Percentiles rank a stretch among this genome's conserved stretches.
Evolutionary conservation across 2,888 invertebrate genomes (phyloP).

Genomic region (Eucera pruinosa): DNA sequence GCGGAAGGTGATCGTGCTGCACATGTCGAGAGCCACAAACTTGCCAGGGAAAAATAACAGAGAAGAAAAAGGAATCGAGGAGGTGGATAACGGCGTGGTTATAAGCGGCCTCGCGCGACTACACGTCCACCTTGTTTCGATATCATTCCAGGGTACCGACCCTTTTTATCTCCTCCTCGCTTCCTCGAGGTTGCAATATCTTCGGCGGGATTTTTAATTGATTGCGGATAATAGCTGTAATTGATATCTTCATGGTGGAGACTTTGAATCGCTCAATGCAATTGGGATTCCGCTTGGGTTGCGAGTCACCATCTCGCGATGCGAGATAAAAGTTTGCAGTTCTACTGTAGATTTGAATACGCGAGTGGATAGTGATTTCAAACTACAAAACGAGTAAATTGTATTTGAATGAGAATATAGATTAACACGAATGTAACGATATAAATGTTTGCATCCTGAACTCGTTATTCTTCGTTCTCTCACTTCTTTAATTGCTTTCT

Average conservation of each 20-base stretch:
- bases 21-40: constrained; percentile 68
- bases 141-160: constrained; percentile 49
- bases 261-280: not conserved
- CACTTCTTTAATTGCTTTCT: too few relatives aligned
- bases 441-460: too few relatives aligned
- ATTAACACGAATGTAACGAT: too few relatives aligned
- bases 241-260: not conserved
- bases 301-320: too few relatives aligned
- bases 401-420: too few relatives aligned
- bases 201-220: constrained; percentile 13
- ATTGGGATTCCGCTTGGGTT: not conserved
- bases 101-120: constrained; percentile 48
- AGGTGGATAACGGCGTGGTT: constrained; percentile 59
- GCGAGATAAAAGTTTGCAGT: too few relatives aligned
- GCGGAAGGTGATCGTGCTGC: constrained; percentile 71
- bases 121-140: constrained; percentile 63
- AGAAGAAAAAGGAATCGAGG: constrained; percentile 39
- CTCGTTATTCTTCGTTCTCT: too few relatives aligned
- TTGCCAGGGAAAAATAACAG: constrained; percentile 5
- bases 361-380: too few relatives aligned
- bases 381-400: too few relatives aligned
- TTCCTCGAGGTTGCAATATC: constrained; percentile 29
- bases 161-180: constrained; percentile 51
- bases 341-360: too few relatives aligned
- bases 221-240: not conserved